phyloP scores from a whole-genome alignment of 1,140 invertebrate species.

The Phocides pigmalion region DNA sequence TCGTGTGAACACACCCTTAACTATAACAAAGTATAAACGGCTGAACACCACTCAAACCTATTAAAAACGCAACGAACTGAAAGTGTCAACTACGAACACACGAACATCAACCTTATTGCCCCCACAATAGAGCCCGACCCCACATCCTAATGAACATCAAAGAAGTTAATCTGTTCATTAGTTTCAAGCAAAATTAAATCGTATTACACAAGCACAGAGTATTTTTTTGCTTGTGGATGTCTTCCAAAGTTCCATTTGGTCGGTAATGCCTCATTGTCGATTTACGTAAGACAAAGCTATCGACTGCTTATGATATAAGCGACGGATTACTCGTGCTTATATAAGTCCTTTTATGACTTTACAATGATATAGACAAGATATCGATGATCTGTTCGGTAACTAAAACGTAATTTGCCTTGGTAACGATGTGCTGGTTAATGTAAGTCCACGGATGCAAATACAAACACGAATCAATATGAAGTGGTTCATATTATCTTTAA shows the following conservation, averaged over 20 bases:
- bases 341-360: not conserved
- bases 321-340: not conserved
- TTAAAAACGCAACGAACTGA: constrained; percentile 5
- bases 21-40: too few relatives aligned
- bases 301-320: constrained; percentile 21
- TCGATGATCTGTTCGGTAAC: not conserved
- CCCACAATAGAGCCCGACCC: not conserved
- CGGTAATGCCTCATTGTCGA: not conserved
- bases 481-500: too few relatives aligned
- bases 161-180: not conserved
- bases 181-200: not conserved
- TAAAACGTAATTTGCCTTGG: too few relatives aligned
- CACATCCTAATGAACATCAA: not conserved
- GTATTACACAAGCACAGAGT: not conserved
- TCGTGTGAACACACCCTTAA: not conserved
- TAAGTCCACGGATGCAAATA: too few relatives aligned
- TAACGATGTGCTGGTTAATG: not conserved
- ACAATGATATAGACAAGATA: too few relatives aligned
- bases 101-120: not conserved
- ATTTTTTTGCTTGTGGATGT: not conserved
- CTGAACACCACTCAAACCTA: not conserved
- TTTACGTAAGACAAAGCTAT: constrained; percentile 17
- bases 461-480: too few relatives aligned
- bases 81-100: not conserved
- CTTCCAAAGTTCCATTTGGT: constrained; percentile 12